phyloP scores from a whole-genome alignment of 2,888 invertebrate species.

The Caenorhabditis angaria region DNA sequence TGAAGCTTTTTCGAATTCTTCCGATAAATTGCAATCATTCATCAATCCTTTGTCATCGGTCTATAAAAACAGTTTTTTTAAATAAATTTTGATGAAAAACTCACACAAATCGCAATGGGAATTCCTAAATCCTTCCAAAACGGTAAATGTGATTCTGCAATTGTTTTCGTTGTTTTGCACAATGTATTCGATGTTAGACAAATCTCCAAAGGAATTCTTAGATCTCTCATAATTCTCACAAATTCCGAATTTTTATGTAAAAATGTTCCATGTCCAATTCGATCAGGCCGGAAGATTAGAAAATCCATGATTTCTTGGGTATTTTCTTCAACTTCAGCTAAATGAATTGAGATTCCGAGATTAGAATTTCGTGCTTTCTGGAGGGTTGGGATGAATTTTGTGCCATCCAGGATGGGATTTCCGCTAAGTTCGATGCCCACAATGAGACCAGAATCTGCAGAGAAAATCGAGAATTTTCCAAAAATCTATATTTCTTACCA shows the following conservation, averaged over 20 bases:
- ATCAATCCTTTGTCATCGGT: constrained; percentile 47
- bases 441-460: constrained; percentile 14
- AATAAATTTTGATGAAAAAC: neutral
- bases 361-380: constrained; percentile 19
- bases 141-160: constrained; percentile 24
- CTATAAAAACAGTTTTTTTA: constrained; percentile 23
- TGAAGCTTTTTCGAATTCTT: constrained; percentile 7
- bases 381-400: constrained; percentile 30
- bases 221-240: constrained; percentile 5
- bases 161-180: constrained; percentile 14
- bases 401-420: constrained; percentile 26
- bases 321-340: constrained; percentile 14
- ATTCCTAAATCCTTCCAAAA: constrained; percentile 30
- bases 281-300: constrained; percentile 25
- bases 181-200: constrained; percentile 45
- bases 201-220: constrained; percentile 28
- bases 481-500: constrained; percentile 8
- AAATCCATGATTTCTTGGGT: constrained; percentile 15
- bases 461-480: neutral
- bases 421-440: constrained; percentile 46
- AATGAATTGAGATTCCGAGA: constrained; percentile 26
- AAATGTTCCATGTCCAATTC: constrained; percentile 41
- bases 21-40: constrained; percentile 7
- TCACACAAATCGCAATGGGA: constrained; percentile 18
- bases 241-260: constrained; percentile 12